These are phyloP conservation scores for Phania funesta DNA, from an alignment of 2,888 invertebrate species.

Conservation along the genomic window DNA sequence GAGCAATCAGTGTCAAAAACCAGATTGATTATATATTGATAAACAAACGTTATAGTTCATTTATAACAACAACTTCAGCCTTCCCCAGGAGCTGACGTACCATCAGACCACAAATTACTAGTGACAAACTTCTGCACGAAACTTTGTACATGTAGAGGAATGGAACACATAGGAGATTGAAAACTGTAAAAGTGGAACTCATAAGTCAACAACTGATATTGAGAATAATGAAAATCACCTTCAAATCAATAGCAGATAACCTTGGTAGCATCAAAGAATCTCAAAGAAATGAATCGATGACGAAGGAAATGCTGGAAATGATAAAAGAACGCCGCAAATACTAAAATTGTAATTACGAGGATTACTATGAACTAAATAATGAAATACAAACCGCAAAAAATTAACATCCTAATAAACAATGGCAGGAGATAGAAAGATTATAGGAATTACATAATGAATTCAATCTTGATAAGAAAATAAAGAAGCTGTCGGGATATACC, in stretches of 20 bases:
- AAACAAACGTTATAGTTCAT: background rate
- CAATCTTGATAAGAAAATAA: too few relatives aligned
- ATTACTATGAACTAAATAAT: too few relatives aligned
- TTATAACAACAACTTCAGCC: background rate
- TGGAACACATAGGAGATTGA: too few relatives aligned
- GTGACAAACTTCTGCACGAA: background rate
- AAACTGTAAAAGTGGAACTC: too few relatives aligned
- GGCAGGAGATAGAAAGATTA: too few relatives aligned
- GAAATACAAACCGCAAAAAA: too few relatives aligned
- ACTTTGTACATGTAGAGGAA: too few relatives aligned
- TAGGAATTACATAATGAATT: too few relatives aligned
- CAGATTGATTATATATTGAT: constrained; percentile 18
- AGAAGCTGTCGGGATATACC: too few relatives aligned
- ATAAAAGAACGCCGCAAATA: background rate
- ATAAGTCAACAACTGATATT: background rate
- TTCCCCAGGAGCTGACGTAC: background rate
- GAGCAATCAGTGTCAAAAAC: constrained; percentile 12
- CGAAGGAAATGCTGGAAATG: background rate
- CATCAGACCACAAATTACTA: background rate
- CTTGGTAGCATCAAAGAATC: background rate
- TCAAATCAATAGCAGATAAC: background rate
- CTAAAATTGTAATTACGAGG: too few relatives aligned
- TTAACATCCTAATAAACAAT: too few relatives aligned
- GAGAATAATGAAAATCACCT: background rate
- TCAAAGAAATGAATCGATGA: background rate